These are phyloP conservation scores for Idris sp. DNA, from an alignment of 1,140 invertebrate species.

Conservation along the genomic window DNA sequence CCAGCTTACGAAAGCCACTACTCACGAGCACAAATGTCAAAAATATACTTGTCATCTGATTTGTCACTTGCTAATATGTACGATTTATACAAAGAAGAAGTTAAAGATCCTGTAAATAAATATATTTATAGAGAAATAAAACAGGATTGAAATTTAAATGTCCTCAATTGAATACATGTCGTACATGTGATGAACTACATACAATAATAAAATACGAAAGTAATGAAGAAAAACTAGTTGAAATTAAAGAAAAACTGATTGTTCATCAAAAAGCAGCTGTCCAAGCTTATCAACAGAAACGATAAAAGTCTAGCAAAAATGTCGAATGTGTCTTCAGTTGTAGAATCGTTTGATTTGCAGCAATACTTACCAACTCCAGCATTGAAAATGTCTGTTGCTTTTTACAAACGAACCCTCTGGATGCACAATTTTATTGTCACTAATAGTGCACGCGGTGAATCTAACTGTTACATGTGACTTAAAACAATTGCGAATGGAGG, in stretches of 20 bases:
- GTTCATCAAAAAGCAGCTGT: constrained; percentile 31
- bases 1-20: constrained; percentile 43
- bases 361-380: constrained; percentile 68
- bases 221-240: constrained; percentile 20
- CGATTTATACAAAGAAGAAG: constrained; percentile 15
- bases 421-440: constrained; percentile 71
- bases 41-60: constrained; percentile 25
- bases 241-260: constrained; percentile 29
- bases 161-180: constrained; percentile 57
- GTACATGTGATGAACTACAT: constrained; percentile 52
- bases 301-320: constrained; percentile 18
- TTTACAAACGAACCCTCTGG: constrained; percentile 71
- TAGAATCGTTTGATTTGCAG: constrained; percentile 24
- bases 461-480: constrained; percentile 65
- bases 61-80: constrained; percentile 31
- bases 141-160: constrained; percentile 55
- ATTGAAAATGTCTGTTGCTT: constrained; percentile 61
- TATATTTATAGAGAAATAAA: too few relatives aligned
- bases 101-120: constrained; percentile 30
- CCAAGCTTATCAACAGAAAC: constrained; percentile 24
- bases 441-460: constrained; percentile 54
- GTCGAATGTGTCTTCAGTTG: constrained; percentile 1
- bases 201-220: constrained; percentile 43
- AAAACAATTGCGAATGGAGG: constrained; percentile 65
- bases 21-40: constrained; percentile 17